phyloP scores from a whole-genome alignment of 2,797 vertebrate species.

The Sebastolobus alascanus region DNA sequence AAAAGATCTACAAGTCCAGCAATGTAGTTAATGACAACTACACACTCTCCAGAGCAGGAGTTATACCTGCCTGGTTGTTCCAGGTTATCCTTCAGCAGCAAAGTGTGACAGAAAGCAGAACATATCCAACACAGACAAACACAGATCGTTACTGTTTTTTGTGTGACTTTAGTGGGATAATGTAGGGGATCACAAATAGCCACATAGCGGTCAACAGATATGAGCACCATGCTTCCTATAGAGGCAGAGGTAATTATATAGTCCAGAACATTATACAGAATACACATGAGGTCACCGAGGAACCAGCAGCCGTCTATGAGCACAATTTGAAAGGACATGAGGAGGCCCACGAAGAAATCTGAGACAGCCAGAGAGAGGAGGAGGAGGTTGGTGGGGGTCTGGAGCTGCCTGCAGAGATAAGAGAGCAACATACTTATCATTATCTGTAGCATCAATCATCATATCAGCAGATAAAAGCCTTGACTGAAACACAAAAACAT shows the following conservation, averaged over 20 bases:
- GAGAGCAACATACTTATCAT: rapidly evolving
- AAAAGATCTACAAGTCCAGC: too few relatives aligned
- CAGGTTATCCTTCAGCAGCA: background rate
- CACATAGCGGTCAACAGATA: slow-evolving; percentile 2
- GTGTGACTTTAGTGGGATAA: slow-evolving; percentile 31
- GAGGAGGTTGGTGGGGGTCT: too few relatives aligned
- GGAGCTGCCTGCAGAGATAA: too few relatives aligned
- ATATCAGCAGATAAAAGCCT: too few relatives aligned
- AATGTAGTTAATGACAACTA: background rate
- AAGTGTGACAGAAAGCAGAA: background rate
- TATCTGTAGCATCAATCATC: too few relatives aligned
- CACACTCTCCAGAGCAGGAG: background rate
- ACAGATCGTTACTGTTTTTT: background rate
- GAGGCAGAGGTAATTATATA: background rate
- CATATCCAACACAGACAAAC: slow-evolving; percentile 38
- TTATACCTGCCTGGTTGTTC: background rate
- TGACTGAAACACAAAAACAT: too few relatives aligned
- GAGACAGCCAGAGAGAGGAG: too few relatives aligned
- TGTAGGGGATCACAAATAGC: slow-evolving; percentile 38
- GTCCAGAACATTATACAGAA: background rate
- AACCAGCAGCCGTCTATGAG: background rate
- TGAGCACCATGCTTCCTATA: background rate
- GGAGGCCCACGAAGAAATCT: too few relatives aligned
- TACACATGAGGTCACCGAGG: background rate
- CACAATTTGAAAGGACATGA: too few relatives aligned